Evolutionary conservation across 2,113 vertebrate species (phyloP), one percentile per base, ranked within the genome.

Genomic region (Cynoglossus semilaevis): DNA sequence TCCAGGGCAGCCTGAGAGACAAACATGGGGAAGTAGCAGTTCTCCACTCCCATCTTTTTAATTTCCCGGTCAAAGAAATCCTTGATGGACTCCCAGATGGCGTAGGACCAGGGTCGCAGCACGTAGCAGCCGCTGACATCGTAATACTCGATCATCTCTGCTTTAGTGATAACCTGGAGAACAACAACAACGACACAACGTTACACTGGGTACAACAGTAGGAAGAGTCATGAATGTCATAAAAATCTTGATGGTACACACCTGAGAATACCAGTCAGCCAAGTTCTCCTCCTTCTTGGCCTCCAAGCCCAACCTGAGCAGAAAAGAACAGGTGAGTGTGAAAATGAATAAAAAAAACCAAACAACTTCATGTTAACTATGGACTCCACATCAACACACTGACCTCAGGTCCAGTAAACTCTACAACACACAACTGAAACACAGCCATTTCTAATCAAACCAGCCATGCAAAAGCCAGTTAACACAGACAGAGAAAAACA

Each of bases 11-110:
- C 92, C 81, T 99, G 96, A 44, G 97, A 99, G 50, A 99, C 96
- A 8, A 99, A 98, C 91, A 99, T 99, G 59, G 97, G 97, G 86
- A 99, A 99, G 82, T 99, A 99, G 85, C 96, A 99, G 89, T 99
- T 99, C 85, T 99, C 97, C 68, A 99, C 95, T 14, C 97, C 96
- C 18, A 98, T 84, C 74, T 96, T 98, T 89, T 91, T 99, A 72
- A 99, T 99, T 84, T 95, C 94, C 3, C 69, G 38, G 67, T 99
- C 94, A 6, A 99, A 96, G 86, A 96, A 99, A 1, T 94, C 90
- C 80, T 93, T 93, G 79, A 99, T 97, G 67, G 85, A 59, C 74
- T 99, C 96, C 97, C 97, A 99, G 84, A 99, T 93, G 69, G 95
- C 74, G 5, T 77, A 95, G 29, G 96, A 87, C 97, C 97, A 99